phyloP scores from a whole-genome alignment of 2,888 invertebrate genomes.

The Dolomedes plantarius region DNA sequence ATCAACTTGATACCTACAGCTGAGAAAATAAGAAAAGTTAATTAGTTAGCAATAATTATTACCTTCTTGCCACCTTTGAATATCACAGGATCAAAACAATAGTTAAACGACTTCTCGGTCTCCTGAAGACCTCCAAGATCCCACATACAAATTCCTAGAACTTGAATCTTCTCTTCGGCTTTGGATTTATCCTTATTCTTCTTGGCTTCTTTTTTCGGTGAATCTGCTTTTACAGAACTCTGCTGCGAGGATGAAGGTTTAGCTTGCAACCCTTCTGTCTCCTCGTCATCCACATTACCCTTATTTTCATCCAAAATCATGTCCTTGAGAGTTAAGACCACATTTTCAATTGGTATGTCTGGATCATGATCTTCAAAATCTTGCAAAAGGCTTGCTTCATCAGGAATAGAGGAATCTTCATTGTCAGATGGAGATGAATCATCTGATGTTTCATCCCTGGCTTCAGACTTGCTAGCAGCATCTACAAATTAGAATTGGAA shows the following conservation, averaged over 20 bases:
- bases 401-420: slow-evolving; percentile 34
- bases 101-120: slow-evolving; percentile 74
- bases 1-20: too few species aligned
- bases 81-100: slow-evolving; percentile 75
- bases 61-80: slow-evolving; percentile 75
- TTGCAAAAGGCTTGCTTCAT: background rate
- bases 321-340: slow-evolving; percentile 52
- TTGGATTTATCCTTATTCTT: slow-evolving; percentile 31
- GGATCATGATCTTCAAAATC: slow-evolving; percentile 70
- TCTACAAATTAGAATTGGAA: too few species aligned
- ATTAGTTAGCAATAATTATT: too few species aligned
- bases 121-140: slow-evolving; percentile 69
- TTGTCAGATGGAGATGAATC: slow-evolving; percentile 52
- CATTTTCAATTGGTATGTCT: slow-evolving; percentile 54
- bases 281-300: background rate
- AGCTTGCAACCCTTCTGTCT: background rate
- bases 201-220: background rate
- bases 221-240: background rate
- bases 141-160: slow-evolving; percentile 34
- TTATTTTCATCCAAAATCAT: slow-evolving; percentile 20
- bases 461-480: background rate
- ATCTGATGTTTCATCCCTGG: slow-evolving; percentile 17
- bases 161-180: background rate
- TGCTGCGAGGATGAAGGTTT: background rate
- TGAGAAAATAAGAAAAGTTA: too few species aligned